Evolutionary conservation across 2,888 invertebrate genomes (phyloP).

Genomic region (Saturnia pavonia): DNA sequence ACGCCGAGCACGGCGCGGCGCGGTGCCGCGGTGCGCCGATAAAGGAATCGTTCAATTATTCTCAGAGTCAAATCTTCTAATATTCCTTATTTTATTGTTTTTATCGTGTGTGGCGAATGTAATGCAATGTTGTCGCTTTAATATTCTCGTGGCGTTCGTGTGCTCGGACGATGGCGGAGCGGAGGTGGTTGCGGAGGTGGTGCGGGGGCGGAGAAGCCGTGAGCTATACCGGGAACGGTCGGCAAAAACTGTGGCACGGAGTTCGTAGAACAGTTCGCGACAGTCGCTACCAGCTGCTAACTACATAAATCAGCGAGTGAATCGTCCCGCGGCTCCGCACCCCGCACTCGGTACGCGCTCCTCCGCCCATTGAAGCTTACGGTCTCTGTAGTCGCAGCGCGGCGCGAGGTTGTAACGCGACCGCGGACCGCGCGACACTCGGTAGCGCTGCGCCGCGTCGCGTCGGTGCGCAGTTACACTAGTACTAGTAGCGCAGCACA

Average conservation of each 20-base stretch:
- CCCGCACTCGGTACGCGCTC: too few species aligned
- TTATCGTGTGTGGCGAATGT: neutral
- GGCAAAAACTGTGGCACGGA: neutral
- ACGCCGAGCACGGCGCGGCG: neutral
- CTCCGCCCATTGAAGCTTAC: too few species aligned
- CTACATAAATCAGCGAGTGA: neutral
- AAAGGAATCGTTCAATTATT: neutral
- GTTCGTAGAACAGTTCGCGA: conserved; percentile 3
- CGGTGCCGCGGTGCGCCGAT: neutral
- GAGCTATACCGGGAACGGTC: conserved; percentile 3
- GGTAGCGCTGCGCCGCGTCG: too few species aligned
- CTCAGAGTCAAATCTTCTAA: neutral
- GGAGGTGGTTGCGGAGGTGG: neutral
- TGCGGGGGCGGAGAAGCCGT: neutral
- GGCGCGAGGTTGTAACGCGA: too few species aligned
- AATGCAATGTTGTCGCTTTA: neutral
- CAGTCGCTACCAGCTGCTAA: neutral
- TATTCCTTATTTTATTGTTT: neutral
- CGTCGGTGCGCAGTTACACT: too few species aligned
- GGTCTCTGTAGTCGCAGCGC: neutral
- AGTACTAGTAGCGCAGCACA: too few species aligned
- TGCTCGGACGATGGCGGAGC: neutral
- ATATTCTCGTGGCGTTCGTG: conserved; percentile 9
- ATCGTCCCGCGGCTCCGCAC: neutral
- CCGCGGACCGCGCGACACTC: too few species aligned